These are phyloP conservation scores for Babylonia areolata DNA, from an alignment of 1,140 invertebrate genomes.

Conservation along the genomic window DNA sequence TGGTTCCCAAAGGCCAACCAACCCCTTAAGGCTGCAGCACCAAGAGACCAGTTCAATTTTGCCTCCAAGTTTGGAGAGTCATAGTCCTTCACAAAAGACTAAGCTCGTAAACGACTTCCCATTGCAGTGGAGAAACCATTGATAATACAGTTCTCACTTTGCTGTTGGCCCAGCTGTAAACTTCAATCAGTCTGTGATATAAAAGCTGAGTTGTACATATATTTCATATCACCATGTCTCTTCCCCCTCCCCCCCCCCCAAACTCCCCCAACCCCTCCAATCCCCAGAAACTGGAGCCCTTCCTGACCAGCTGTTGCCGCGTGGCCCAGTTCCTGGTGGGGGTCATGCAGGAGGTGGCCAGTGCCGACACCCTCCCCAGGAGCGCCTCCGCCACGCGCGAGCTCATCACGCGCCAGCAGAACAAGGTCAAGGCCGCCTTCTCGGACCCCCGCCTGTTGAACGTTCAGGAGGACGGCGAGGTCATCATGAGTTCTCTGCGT, in stretches of 20 bases:
- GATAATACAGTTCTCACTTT: too few species aligned
- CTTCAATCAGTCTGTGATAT: too few species aligned
- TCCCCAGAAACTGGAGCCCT: slow-evolving; percentile 71
- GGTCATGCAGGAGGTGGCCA: slow-evolving; percentile 66
- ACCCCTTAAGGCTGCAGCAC: too few species aligned
- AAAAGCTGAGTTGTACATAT: too few species aligned
- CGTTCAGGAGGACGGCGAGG: slow-evolving; percentile 69
- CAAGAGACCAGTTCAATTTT: too few species aligned
- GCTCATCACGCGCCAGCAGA: slow-evolving; percentile 69
- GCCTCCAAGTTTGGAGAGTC: too few species aligned
- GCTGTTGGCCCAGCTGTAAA: too few species aligned
- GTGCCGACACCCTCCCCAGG: slow-evolving; percentile 54
- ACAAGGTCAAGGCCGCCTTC: slow-evolving; percentile 62
- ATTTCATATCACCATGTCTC: neutral
- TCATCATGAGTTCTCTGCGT: slow-evolving; percentile 63
- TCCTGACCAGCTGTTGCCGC: slow-evolving; percentile 64
- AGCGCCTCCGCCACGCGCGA: slow-evolving; percentile 55
- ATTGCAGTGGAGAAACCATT: too few species aligned
- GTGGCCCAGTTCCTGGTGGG: slow-evolving; percentile 67
- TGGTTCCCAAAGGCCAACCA: too few species aligned
- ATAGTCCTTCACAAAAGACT: too few species aligned
- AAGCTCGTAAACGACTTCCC: too few species aligned
- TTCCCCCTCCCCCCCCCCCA: neutral
- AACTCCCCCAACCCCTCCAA: neutral
- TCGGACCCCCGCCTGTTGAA: slow-evolving; percentile 64